Base-by-base conservation (phyloP, 2,113 vertebrate species). In the Boleophthalmus pectinirostris region DNA sequence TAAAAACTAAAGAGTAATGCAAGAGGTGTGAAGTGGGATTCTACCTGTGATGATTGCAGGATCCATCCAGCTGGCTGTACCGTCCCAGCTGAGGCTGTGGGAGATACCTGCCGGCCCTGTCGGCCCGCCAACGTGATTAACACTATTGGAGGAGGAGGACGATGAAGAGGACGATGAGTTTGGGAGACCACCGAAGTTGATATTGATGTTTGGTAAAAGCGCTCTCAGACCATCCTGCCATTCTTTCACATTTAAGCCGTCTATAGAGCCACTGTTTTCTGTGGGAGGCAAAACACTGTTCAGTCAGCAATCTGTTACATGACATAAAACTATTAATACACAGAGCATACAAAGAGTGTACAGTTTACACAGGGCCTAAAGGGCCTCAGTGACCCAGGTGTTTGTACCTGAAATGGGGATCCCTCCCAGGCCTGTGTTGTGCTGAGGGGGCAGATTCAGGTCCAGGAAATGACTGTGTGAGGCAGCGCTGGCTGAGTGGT, bases 11-110 rank as follows among this genome's bases (percentile, higher is more conserved):
- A 16, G 9, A 2, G 15, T 21, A 10, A 13, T 13, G 3, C 12
- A 16, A 24, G 49, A 29, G 35, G 70, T 45, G 21, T 24, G 69
- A 29, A 33, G 3, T 24, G 60, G 7, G 9, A 23, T 63, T 88
- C 94, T 95, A 99, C 98, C 98, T 96, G 97, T 98, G 94, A 99
- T 99, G 91, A 99, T 99, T 86, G 98, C 98, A 79, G 98, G 98
- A 91, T 99, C 98, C 97, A 99, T 99, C 98, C 97, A 99, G 93
- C 97, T 98, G 91, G 95, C 95, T 93, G 95, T 95, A 91, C 95
- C 93, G 82, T 98, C 97, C 97, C 98, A 98, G 92, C 95, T 98
- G 93, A 97, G 94, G 94, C 96, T 96, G 95, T 98, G 96, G 75
- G 95, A 95, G 89, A 93, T 73, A 56, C 96, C 96, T 85, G 93